Evolutionary conservation across 2,888 invertebrate genomes (phyloP).

Genomic region (Aelia acuminata): DNA sequence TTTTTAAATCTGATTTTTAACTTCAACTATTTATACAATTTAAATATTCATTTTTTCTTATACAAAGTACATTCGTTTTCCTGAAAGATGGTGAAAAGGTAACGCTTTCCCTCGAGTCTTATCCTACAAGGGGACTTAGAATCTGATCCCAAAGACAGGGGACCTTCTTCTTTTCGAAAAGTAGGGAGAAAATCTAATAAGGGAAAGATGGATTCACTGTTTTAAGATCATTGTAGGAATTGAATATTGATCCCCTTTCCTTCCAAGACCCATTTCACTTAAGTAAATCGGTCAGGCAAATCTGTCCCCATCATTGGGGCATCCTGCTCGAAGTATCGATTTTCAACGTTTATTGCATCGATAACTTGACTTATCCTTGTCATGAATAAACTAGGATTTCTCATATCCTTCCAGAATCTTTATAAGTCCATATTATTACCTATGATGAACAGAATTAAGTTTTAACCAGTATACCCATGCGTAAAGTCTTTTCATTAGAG

Average conservation of each 20-base stretch:
- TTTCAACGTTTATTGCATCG: neutral
- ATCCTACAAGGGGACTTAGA: neutral
- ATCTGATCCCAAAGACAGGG: neutral
- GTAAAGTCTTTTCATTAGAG: no score
- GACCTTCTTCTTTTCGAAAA: neutral
- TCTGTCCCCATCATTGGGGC: constrained; percentile 16
- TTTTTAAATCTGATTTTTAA: no score
- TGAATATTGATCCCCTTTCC: constrained; percentile 4
- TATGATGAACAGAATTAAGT: no score
- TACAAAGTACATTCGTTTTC: no score
- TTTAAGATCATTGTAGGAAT: constrained; percentile 35
- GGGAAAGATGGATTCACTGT: constrained; percentile 23
- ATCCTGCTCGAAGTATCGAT: neutral
- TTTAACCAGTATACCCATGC: no score
- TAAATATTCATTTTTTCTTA: no score
- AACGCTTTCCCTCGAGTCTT: neutral
- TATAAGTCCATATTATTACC: no score
- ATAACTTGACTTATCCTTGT: neutral
- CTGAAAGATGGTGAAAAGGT: no score
- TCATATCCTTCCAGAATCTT: neutral
- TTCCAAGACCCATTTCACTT: constrained; percentile 23
- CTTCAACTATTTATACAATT: no score
- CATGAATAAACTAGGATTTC: neutral
- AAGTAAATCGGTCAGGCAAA: constrained; percentile 28
- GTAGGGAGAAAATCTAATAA: neutral